phyloP scores from a whole-genome alignment of 2,113 vertebrate genomes.

The Lynx canadensis region DNA sequence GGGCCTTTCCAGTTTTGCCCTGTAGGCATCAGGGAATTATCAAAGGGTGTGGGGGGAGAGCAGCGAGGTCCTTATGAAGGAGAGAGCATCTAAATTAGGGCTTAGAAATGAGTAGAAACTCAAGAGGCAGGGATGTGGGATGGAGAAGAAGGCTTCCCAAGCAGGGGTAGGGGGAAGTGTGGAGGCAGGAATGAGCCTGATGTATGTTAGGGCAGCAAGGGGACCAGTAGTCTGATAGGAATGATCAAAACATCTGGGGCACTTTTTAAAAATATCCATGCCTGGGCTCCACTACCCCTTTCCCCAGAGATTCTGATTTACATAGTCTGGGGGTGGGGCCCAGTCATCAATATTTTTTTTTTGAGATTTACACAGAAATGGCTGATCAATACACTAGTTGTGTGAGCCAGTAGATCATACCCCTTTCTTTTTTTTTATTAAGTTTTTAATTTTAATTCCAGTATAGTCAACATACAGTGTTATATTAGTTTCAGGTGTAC shows the following conservation, averaged over 20 bases:
- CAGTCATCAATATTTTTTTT: not conserved
- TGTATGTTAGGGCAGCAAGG: not conserved
- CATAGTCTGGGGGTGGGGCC: not conserved
- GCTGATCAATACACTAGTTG: not conserved
- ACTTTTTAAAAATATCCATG: not conserved
- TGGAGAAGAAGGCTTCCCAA: not conserved
- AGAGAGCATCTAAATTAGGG: not conserved
- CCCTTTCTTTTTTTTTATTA: not conserved
- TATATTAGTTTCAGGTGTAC: not conserved
- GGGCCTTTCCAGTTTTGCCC: not conserved
- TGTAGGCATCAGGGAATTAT: not conserved
- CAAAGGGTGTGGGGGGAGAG: not conserved
- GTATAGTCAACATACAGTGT: not conserved
- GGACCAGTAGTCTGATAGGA: not conserved
- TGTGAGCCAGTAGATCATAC: not conserved
- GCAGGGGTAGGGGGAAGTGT: not conserved
- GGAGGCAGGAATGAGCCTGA: not conserved
- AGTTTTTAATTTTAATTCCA: not conserved
- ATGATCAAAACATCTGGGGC: conserved; percentile 3
- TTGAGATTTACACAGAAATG: not conserved
- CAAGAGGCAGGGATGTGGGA: not conserved
- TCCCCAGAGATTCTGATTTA: not conserved
- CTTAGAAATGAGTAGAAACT: conserved; percentile 34
- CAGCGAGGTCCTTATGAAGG: not conserved
- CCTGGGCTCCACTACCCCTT: not conserved